Conservation (phyloP, 2,797 vertebrate species). For the Salmo trutta region DNA sequence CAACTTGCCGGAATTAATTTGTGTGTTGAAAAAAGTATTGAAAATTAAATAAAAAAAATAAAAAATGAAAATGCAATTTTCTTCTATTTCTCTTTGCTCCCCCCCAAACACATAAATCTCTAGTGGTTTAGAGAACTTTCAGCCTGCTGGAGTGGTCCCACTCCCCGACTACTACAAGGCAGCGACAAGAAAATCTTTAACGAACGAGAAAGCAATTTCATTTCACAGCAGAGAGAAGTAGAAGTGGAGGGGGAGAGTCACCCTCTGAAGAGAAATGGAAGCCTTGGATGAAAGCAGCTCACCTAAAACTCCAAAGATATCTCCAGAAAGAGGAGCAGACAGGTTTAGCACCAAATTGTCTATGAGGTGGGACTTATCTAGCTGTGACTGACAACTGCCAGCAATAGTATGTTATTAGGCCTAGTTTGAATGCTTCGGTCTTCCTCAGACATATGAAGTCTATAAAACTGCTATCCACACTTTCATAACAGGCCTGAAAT, state of each 20-base stretch:
- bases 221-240: slow-evolving; percentile 66
- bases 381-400: slow-evolving; percentile 57
- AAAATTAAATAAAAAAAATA: slow-evolving; percentile 50
- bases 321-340: slow-evolving; percentile 48
- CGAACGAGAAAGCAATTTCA: slow-evolving; percentile 77
- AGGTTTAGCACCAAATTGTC: slow-evolving; percentile 72
- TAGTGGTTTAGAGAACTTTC: slow-evolving; percentile 63
- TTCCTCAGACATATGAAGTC: slow-evolving; percentile 11
- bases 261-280: slow-evolving; percentile 37
- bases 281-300: slow-evolving; percentile 71
- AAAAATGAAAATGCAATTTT: slow-evolving; percentile 52
- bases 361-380: slow-evolving; percentile 61
- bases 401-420: slow-evolving; percentile 53
- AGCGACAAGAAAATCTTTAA: slow-evolving; percentile 71
- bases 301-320: slow-evolving; percentile 53
- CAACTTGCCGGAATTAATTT: slow-evolving; percentile 78
- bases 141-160: slow-evolving; percentile 64
- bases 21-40: slow-evolving; percentile 45
- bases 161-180: slow-evolving; percentile 55
- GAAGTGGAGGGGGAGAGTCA: slow-evolving; percentile 45
- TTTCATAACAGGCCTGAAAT: not conserved
- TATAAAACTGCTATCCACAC: not conserved
- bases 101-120: slow-evolving; percentile 40
- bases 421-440: slow-evolving; percentile 53
- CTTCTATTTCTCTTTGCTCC: slow-evolving; percentile 47